phyloP scores from a whole-genome alignment of 2,113 vertebrate species.

The Papio anubis region DNA sequence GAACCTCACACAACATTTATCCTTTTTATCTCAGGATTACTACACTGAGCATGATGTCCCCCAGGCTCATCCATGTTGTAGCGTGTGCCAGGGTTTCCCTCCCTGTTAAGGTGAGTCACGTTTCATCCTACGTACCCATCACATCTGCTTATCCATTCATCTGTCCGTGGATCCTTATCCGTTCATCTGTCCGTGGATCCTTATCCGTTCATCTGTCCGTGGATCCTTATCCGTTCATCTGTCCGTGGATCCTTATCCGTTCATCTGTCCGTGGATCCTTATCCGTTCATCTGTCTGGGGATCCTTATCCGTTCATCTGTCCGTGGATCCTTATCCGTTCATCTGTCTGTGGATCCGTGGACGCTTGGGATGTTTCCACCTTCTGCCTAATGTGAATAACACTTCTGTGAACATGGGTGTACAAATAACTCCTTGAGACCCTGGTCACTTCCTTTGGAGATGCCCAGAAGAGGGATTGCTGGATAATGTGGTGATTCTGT shows the following conservation, averaged over 20 bases:
- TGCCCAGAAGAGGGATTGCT: background rate
- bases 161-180: too few relatives aligned
- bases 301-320: too few relatives aligned
- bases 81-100: background rate
- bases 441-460: background rate
- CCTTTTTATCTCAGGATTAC: background rate
- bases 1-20: fast-evolving
- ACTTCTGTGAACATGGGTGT: background rate
- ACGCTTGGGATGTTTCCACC: background rate
- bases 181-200: too few relatives aligned
- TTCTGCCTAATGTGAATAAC: background rate
- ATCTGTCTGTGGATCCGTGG: fast-evolving
- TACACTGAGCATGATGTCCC: background rate
- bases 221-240: too few relatives aligned
- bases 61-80: too few relatives aligned
- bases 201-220: fast-evolving
- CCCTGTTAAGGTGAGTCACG: background rate
- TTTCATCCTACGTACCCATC: too few relatives aligned
- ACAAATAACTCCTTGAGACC: background rate
- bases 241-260: too few relatives aligned
- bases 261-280: too few relatives aligned
- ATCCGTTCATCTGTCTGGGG: too few relatives aligned
- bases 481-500: fast-evolving
- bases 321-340: too few relatives aligned
- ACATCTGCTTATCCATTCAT: background rate